Percentiles rank a stretch among this genome's conserved stretches.
Evolutionary conservation across 2,888 invertebrate genomes (phyloP).

Genomic region (Trichopria drosophilae): DNA sequence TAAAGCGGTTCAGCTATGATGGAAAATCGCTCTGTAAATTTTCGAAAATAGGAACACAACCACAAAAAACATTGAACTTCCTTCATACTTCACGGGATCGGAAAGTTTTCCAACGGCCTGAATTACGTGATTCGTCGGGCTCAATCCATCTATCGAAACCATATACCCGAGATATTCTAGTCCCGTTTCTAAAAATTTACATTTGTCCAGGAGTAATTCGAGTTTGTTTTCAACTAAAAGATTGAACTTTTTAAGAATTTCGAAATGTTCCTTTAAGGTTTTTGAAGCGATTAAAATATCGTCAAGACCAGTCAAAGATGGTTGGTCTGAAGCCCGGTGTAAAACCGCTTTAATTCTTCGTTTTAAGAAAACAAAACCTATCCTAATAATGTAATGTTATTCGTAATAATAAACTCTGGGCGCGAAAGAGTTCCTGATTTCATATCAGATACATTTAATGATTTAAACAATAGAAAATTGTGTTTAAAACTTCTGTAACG

Average conservation of each 20-base stretch:
- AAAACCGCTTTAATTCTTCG: too few species aligned
- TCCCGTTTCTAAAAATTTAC: slow-evolving; percentile 1
- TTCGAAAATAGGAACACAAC: background rate
- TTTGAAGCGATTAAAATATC: background rate
- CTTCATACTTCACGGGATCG: background rate
- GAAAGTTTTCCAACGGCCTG: background rate
- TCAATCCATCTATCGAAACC: background rate
- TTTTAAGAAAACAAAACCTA: too few species aligned
- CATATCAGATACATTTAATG: too few species aligned
- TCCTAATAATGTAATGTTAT: too few species aligned
- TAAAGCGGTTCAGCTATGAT: slow-evolving; percentile 35
- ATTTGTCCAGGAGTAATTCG: background rate
- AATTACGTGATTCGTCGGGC: background rate
- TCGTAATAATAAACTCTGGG: too few species aligned
- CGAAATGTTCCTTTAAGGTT: background rate
- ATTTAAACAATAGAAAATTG: too few species aligned
- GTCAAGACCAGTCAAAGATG: too few species aligned
- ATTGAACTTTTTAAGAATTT: background rate
- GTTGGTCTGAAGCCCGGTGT: too few species aligned
- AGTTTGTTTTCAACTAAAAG: background rate
- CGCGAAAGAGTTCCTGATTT: too few species aligned
- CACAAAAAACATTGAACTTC: slow-evolving; percentile 14
- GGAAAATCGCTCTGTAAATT: slow-evolving; percentile 9
- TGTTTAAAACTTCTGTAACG: too few species aligned
- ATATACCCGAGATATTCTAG: background rate